Evolutionary conservation across 2,888 invertebrate species (phyloP).

Genomic region (Aleiodes leptofemur): DNA sequence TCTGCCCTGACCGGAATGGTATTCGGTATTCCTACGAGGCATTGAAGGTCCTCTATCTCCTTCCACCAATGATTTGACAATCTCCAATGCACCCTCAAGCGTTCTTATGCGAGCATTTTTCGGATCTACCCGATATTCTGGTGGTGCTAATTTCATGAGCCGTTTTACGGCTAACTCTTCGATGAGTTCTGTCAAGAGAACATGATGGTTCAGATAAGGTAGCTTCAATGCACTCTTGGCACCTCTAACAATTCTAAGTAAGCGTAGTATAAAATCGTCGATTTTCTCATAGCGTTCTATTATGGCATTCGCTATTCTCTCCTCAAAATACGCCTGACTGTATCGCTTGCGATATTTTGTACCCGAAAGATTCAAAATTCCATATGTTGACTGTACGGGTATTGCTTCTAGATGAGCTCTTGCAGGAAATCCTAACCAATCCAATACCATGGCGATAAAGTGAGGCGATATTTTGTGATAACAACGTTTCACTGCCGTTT

Average conservation of each 20-base stretch:
- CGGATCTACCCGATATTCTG: constrained; percentile 2
- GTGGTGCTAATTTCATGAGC: background rate
- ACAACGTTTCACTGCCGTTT: background rate
- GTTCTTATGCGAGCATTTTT: background rate
- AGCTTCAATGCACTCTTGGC: background rate
- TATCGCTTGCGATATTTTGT: constrained; percentile 1
- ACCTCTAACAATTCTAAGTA: background rate
- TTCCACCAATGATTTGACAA: background rate
- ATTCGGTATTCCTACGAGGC: background rate
- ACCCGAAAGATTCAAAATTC: background rate
- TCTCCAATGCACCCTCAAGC: background rate
- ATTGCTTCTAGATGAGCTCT: background rate
- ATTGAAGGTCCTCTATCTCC: background rate
- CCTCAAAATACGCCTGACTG: constrained; percentile 11
- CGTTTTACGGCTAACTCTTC: background rate
- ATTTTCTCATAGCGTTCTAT: background rate
- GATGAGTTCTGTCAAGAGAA: background rate
- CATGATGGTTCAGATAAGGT: background rate
- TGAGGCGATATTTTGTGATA: background rate
- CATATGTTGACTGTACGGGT: background rate
- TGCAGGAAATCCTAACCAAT: background rate
- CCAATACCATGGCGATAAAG: background rate
- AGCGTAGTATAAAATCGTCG: background rate
- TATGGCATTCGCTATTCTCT: background rate
- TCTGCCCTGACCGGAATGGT: background rate